These are phyloP conservation scores for Artibeus lituratus DNA, from an alignment of 2,797 vertebrate genomes.

Conservation along the genomic window DNA sequence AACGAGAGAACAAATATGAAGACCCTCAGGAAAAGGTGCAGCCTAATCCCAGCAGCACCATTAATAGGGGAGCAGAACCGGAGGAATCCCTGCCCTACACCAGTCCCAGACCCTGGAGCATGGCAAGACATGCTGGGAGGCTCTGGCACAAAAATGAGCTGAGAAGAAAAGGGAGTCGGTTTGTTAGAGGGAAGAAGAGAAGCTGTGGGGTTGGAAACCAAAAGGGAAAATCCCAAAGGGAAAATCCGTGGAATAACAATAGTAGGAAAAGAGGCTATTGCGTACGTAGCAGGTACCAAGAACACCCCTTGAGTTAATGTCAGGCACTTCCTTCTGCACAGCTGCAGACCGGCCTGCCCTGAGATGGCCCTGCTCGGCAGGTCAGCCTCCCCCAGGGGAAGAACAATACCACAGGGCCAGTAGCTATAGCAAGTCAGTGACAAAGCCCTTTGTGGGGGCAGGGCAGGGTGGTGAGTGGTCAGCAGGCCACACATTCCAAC, in stretches of 20 bases:
- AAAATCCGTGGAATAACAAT: conserved; percentile 43
- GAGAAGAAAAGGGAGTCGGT: background rate
- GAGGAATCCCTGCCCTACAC: conserved; percentile 41
- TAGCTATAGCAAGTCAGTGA: background rate
- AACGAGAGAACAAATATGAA: background rate
- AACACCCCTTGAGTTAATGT: background rate
- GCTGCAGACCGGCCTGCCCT: conserved; percentile 7
- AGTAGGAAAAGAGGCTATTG: conserved; percentile 18
- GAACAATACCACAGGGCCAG: background rate
- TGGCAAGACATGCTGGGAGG: background rate
- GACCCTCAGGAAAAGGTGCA: background rate
- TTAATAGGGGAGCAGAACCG: background rate
- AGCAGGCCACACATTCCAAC: background rate
- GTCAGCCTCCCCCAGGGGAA: background rate
- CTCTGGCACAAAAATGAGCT: background rate
- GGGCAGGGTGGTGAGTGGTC: background rate
- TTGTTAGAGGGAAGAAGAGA: conserved; percentile 31
- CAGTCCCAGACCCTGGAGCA: conserved; percentile 7
- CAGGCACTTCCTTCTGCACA: conserved; percentile 43
- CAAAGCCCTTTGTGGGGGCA: background rate
- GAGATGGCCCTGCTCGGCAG: conserved; percentile 23
- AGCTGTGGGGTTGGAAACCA: background rate
- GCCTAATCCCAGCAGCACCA: background rate
- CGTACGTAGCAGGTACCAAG: background rate
- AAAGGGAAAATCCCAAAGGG: conserved; percentile 54